Evolutionary conservation across 2,888 invertebrate species (phyloP), one percentile per base, ranked within the genome.

Genomic region (Aproaerema taeniolella): DNA sequence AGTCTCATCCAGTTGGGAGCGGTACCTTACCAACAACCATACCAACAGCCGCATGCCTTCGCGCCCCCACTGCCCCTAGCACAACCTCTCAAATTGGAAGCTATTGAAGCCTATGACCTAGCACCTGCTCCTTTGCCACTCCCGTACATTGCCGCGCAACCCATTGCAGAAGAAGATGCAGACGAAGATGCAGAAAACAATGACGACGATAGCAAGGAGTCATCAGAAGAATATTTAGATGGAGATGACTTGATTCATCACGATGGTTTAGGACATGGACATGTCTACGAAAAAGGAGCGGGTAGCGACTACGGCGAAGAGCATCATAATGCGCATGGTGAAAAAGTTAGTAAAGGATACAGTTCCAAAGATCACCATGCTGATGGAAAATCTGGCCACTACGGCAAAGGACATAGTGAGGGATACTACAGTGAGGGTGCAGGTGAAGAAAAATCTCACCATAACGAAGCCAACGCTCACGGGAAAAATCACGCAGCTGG

Each of bases 261-360:
- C 25, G 25, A 16, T 0, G 32, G 20, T 11, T 10, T 12, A 3
- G 62, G 50, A n/a, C 55, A 67, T 4, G 67, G 59, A 1, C 58
- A 68, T 11, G 60, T 49, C 1, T 72, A 61, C 39, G 74, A 76
- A 45, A 73, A 78, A 38, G 88, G 83, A 1, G 86, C 66, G 2
- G 89, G 88, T 7, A 82, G 79, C 25, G 72, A 87, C 35, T 88
- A 86, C 53, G 77, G 67, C 1, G 79, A 82, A 31, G 71, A 79
- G 38, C 80, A 87, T 46, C 83, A 88, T 42, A 69, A 85, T 0
- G 82, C 78, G 38, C 74, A 86, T 15, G 90, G 90, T 0, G 88
- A 88, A 42, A 89, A 89, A 40, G 89, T 87, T 14, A 79, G 80
- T 42, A 87, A 88, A 46, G 90, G 88, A 6, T 90, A 88, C 66